Percentiles rank a stretch among this genome's conserved stretches.
Evolutionary conservation across 2,113 vertebrate species (phyloP).

Genomic region (Notiomystis cincta): DNA sequence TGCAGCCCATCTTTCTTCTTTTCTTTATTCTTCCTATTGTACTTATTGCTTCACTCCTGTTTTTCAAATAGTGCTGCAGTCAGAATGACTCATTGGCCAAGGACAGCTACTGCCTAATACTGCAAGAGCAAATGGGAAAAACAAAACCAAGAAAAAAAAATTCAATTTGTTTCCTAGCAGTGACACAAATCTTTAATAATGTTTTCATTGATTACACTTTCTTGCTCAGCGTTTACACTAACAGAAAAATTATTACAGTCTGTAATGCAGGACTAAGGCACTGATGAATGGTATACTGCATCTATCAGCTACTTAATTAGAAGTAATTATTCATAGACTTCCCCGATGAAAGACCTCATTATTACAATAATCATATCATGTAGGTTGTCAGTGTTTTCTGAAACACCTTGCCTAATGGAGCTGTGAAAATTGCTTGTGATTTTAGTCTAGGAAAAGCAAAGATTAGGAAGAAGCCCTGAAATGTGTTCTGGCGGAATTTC

Average conservation of each 20-base stretch:
- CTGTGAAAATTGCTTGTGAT: slow-evolving; percentile 56
- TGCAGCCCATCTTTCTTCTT: neutral
- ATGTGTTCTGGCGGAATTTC: neutral
- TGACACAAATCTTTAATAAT: slow-evolving; percentile 42
- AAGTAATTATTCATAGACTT: slow-evolving; percentile 71
- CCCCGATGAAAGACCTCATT: slow-evolving; percentile 54
- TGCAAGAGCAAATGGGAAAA: slow-evolving; percentile 8
- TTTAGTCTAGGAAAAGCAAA: slow-evolving; percentile 43
- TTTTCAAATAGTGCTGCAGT: neutral
- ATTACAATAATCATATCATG: slow-evolving; percentile 56
- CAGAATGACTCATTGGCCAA: neutral
- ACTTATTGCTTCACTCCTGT: neutral
- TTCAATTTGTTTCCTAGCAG: slow-evolving; percentile 1
- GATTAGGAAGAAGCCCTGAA: neutral
- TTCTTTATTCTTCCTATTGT: neutral
- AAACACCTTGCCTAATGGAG: slow-evolving; percentile 53
- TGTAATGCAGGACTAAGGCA: neutral
- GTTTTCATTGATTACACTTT: slow-evolving; percentile 50
- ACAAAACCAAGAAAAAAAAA: slow-evolving; percentile 28
- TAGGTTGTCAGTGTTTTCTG: slow-evolving; percentile 62
- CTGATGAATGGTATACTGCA: slow-evolving; percentile 48
- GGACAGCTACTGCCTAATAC: neutral
- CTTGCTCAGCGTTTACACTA: slow-evolving; percentile 37
- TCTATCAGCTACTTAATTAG: slow-evolving; percentile 67
- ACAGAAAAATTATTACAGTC: slow-evolving; percentile 21